These are phyloP conservation scores for Callyntrura sp. DNA, from an alignment of 2,888 invertebrate species.

Conservation along the genomic window DNA sequence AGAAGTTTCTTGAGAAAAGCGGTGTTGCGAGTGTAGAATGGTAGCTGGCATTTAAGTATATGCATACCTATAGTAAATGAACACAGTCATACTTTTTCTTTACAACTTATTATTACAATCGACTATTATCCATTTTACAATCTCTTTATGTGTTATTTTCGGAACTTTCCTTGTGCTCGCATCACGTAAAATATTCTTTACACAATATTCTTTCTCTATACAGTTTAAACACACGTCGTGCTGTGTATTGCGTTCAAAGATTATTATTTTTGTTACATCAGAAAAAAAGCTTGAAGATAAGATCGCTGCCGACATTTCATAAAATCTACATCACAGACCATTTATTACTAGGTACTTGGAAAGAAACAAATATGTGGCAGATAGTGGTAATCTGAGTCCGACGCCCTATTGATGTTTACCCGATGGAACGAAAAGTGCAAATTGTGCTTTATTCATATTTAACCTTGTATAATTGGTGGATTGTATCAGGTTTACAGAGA, in stretches of 20 bases:
- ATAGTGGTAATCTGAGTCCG: not conserved
- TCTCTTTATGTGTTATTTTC: not conserved
- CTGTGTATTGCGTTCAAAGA: slow-evolving; percentile 83
- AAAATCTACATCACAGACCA: slow-evolving; percentile 82
- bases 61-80: slow-evolving; percentile 4
- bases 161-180: not conserved
- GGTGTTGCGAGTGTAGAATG: too few relatives aligned
- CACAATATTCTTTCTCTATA: not conserved
- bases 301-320: slow-evolving; percentile 81
- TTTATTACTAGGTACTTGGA: not conserved
- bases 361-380: not conserved
- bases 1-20: too few relatives aligned
- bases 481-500: too few relatives aligned
- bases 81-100: not conserved
- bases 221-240: slow-evolving; percentile 64
- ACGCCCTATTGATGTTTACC: not conserved
- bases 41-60: not conserved
- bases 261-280: slow-evolving; percentile 81
- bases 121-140: not conserved
- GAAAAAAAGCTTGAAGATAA: slow-evolving; percentile 82
- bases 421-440: too few relatives aligned
- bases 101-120: too few relatives aligned
- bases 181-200: slow-evolving; percentile 7
- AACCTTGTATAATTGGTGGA: too few relatives aligned
- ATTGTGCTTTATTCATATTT: too few relatives aligned